Percentiles rank a stretch among this genome's conserved stretches.
phyloP scores from a whole-genome alignment of 1,140 invertebrate species.

The Notospermus geniculatus region DNA sequence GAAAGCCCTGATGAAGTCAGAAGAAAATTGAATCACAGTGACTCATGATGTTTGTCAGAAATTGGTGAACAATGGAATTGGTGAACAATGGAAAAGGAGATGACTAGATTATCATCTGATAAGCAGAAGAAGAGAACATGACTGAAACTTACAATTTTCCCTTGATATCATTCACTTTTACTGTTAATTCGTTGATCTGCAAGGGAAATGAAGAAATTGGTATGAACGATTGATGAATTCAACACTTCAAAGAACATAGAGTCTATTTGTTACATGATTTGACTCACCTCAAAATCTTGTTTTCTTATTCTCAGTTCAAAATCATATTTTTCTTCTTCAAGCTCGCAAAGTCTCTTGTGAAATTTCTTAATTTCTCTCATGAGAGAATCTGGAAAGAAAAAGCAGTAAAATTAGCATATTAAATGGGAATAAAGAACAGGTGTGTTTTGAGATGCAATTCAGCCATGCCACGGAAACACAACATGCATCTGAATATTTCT shows the following conservation, averaged over 20 bases:
- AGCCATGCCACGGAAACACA: too few relatives aligned
- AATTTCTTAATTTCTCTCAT: conserved; percentile 14
- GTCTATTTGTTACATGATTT: too few relatives aligned
- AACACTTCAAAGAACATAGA: not conserved
- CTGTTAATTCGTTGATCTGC: conserved; percentile 96
- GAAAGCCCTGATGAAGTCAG: too few relatives aligned
- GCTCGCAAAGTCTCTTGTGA: conserved; percentile 18
- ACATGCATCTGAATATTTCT: too few relatives aligned
- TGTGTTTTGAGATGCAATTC: not conserved
- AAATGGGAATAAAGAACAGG: conserved; percentile 54
- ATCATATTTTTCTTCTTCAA: conserved; percentile 19
- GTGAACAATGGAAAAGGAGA: too few relatives aligned
- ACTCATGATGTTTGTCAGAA: conserved; percentile 12
- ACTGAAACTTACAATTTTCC: conserved; percentile 95
- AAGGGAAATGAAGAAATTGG: conserved; percentile 35
- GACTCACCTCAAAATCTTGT: conserved; percentile 92
- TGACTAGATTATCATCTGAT: conserved; percentile 10
- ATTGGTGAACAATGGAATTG: too few relatives aligned
- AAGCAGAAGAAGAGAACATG: conserved; percentile 8
- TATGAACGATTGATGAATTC: not conserved
- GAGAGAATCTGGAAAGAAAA: conserved; percentile 12
- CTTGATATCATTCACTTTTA: conserved; percentile 99
- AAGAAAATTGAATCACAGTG: too few relatives aligned
- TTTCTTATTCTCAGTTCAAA: conserved; percentile 19
- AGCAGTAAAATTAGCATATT: conserved; percentile 38